phyloP scores from a whole-genome alignment of 2,797 vertebrate genomes.

The Enoplosus armatus region DNA sequence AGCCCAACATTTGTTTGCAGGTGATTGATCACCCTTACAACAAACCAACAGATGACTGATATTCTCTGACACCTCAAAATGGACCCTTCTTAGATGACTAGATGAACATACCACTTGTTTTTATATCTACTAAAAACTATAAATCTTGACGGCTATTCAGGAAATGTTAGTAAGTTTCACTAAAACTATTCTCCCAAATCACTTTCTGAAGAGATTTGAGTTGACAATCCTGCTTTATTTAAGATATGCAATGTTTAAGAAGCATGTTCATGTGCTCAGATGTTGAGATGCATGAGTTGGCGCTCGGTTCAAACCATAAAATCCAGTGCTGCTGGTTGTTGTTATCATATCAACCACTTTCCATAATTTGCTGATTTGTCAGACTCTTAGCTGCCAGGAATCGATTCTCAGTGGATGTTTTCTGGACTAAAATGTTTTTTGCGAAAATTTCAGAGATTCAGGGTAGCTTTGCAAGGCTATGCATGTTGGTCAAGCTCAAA shows the following conservation, averaged over 20 bases:
- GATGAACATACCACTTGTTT: background rate
- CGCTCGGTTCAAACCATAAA: background rate
- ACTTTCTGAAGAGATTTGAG: background rate
- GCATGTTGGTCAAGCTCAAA: conserved; percentile 44
- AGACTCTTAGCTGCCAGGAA: background rate
- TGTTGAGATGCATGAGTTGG: conserved; percentile 3
- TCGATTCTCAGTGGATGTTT: conserved; percentile 18
- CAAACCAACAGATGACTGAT: conserved; percentile 4
- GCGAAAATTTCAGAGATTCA: conserved; percentile 9
- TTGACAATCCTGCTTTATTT: conserved; percentile 10
- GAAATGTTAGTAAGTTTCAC: conserved; percentile 1
- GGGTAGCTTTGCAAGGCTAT: background rate
- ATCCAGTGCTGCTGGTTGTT: conserved; percentile 17
- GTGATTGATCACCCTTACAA: background rate
- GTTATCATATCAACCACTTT: conserved; percentile 11
- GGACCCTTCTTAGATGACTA: background rate
- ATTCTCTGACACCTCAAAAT: background rate
- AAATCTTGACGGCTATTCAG: background rate
- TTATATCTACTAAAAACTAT: conserved; percentile 7
- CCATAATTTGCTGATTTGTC: conserved; percentile 27
- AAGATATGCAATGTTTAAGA: conserved; percentile 1
- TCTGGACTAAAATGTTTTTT: background rate
- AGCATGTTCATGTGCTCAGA: background rate
- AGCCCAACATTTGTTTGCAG: background rate
- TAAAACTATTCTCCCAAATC: background rate